Evolutionary conservation across 2,888 invertebrate species (phyloP), one percentile per base, ranked within the genome.

Genomic region (Lasioglossum malachurum): DNA sequence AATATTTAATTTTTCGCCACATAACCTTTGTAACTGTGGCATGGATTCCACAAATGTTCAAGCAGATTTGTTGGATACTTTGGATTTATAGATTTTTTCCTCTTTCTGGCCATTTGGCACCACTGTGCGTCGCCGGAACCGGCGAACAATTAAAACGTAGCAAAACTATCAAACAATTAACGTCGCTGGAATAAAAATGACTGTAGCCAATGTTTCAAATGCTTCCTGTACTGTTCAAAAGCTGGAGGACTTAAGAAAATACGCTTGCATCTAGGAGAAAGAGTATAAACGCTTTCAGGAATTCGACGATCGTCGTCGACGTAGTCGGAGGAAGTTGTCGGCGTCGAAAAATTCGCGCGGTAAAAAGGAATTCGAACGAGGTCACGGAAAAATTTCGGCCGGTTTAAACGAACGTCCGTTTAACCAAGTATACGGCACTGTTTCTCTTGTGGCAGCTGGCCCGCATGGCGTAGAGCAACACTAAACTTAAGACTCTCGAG

Each of bases 391-490:
- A 89, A 89, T 85, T 89, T 86, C 67, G 77, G 75, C 46, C 76
- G 67, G 49, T 84, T 87, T 87, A 84, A 83, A 83, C 72, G 81
- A 60, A 71, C 78, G 77, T 69, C 46, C 19, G 27, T 75, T 88
- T 83, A 82, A 78, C 67, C 81, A 77, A 78, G 87, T 90, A 89
- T 91, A 91, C 91, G 86, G 89, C 84, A 90, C 86, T 90, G 89
- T 87, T 90, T 86, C 82, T 89, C 87, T 87, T 87, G 90, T 89
- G 90, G 90, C 92, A 92, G 93, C 92, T 93, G 93, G 91, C 84
- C 84, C 87, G 76, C 89, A 92, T 91, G 89, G 90, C 87, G 81
- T 57, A 57, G 83, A 85, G 78, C 86, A 91, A 92, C 88, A 81
- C 84, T 89, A 91, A 92, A 92, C 86, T 88, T 86, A 82, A 82